These are phyloP conservation scores for Coecobrya sp. DNA, from an alignment of 2,888 invertebrate species.

Conservation along the genomic window DNA sequence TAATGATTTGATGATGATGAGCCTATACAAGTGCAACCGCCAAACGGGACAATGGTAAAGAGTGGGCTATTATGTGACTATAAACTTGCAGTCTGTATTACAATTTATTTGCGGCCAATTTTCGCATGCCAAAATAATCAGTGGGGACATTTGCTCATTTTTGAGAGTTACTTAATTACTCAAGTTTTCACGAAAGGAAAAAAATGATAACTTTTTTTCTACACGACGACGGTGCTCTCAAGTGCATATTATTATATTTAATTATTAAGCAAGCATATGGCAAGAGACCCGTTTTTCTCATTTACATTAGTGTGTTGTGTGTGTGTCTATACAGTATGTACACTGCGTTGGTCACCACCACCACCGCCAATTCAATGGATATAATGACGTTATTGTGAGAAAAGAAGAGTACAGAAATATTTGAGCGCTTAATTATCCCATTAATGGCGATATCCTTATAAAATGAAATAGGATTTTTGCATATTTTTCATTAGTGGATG, in stretches of 20 bases:
- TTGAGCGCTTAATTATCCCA: constrained; percentile 78
- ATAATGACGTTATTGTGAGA: constrained; percentile 79
- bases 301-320: constrained; percentile 50
- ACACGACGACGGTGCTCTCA: constrained; percentile 44
- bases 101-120: constrained; percentile 78
- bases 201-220: constrained; percentile 51
- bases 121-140: constrained; percentile 79
- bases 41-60: constrained; percentile 41
- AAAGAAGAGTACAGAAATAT: constrained; percentile 77
- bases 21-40: constrained; percentile 60
- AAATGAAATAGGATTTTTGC: constrained; percentile 66
- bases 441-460: constrained; percentile 74
- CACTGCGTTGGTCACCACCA: constrained; percentile 14
- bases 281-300: constrained; percentile 68
- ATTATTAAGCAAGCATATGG: constrained; percentile 79
- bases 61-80: not conserved
- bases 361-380: constrained; percentile 59
- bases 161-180: constrained; percentile 77
- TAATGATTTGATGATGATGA: constrained; percentile 55
- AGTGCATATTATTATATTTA: constrained; percentile 76
- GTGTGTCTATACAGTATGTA: not conserved
- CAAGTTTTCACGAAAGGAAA: constrained; percentile 77
- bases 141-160: constrained; percentile 78
- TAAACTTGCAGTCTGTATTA: constrained; percentile 3
- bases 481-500: constrained; percentile 38